Conservation (phyloP, 1,140 invertebrate genomes). For the Caenorhabditis tropicalis region DNA sequence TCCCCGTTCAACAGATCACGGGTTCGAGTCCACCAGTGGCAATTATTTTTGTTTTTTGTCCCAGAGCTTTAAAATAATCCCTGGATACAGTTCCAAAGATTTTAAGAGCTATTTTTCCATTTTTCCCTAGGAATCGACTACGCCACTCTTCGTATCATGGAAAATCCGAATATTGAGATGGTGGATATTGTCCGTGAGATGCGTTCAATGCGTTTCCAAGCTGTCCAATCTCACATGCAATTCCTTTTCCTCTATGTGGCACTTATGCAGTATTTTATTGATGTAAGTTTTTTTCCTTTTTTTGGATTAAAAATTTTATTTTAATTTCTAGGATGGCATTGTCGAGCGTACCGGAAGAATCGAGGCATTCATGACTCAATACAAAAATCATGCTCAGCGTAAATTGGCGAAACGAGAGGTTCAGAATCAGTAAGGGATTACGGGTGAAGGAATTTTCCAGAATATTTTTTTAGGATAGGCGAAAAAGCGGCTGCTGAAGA, state of each 20-base stretch:
- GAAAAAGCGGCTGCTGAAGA: neutral
- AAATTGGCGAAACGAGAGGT: slow-evolving; percentile 8
- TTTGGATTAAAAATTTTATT: neutral
- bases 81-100: neutral
- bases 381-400: neutral
- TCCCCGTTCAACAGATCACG: no score
- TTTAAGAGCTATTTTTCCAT: neutral
- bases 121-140: slow-evolving; percentile 14
- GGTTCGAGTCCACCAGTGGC: no score
- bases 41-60: no score
- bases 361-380: slow-evolving; percentile 13
- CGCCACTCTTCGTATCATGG: neutral
- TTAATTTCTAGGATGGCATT: neutral
- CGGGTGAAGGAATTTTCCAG: neutral
- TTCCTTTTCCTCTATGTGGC: slow-evolving; percentile 12
- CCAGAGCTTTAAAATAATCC: no score
- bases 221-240: slow-evolving; percentile 23
- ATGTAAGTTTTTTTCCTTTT: neutral
- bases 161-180: slow-evolving; percentile 33
- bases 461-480: neutral
- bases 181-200: slow-evolving; percentile 33
- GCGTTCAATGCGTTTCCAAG: slow-evolving; percentile 19
- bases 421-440: slow-evolving; percentile 6
- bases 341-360: neutral
- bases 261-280: slow-evolving; percentile 18